These are phyloP conservation scores for Pseudococcus longispinus DNA, from an alignment of 2,888 invertebrate species.

Conservation along the genomic window DNA sequence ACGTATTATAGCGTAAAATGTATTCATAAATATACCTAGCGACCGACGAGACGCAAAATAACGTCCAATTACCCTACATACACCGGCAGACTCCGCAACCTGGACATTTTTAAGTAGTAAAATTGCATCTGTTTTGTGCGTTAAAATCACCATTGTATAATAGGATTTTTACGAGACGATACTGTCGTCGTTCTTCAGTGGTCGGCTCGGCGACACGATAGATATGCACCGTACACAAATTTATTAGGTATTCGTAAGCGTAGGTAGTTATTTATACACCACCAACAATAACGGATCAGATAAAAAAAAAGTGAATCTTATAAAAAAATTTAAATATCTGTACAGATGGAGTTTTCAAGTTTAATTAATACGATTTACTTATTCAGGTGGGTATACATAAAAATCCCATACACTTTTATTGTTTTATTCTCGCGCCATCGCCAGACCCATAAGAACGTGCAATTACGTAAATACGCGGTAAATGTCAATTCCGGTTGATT, in stretches of 20 bases:
- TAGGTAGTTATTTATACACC: background rate
- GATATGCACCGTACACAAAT: background rate
- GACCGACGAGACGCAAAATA: background rate
- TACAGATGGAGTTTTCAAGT: background rate
- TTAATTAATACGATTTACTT: background rate
- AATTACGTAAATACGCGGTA: background rate
- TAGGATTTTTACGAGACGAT: background rate
- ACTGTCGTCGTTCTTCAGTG: background rate
- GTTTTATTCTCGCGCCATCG: background rate
- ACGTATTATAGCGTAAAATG: slow-evolving; percentile 5
- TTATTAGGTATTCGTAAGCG: background rate
- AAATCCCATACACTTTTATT: background rate
- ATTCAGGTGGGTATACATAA: background rate
- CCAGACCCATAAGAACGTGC: background rate
- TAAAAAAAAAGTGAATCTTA: slow-evolving; percentile 7
- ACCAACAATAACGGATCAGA: background rate
- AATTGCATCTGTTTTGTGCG: background rate
- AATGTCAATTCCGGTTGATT: slow-evolving; percentile 16
- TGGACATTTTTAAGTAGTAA: background rate
- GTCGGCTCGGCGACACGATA: background rate
- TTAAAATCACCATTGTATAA: background rate
- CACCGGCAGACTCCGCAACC: background rate
- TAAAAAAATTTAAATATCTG: background rate
- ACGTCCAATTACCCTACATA: background rate
- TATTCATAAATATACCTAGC: background rate